Conservation (phyloP, 2,888 invertebrate genomes). For the Leucoma salicis region DNA sequence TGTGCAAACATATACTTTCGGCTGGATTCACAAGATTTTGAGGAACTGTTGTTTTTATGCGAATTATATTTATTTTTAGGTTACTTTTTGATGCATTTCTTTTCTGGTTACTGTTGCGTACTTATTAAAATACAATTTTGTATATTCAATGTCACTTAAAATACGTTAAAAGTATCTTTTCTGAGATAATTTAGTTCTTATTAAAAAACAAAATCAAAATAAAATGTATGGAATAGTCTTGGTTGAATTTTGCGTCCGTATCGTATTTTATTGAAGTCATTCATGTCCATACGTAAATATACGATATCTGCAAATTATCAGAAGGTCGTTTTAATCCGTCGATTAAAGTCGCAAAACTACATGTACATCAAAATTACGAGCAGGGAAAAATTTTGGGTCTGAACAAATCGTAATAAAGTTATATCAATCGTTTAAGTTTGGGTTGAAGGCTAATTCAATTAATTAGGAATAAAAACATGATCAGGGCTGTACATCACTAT, state of each 20-base stretch:
- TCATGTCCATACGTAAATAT: constrained; percentile 22
- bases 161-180: no score
- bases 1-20: constrained; percentile 64
- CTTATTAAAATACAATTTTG: no score
- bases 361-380: constrained; percentile 12
- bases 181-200: no score
- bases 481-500: constrained; percentile 4
- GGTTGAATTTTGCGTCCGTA: neutral
- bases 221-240: no score
- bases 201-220: no score
- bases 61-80: constrained; percentile 38
- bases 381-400: constrained; percentile 1
- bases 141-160: no score
- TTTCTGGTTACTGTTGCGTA: constrained; percentile 24
- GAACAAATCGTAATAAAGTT: constrained; percentile 15
- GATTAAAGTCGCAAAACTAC: constrained; percentile 10
- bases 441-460: constrained; percentile 47
- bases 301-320: constrained; percentile 38
- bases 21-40: constrained; percentile 49
- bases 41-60: constrained; percentile 45
- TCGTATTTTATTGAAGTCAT: constrained; percentile 9
- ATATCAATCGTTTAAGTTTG: constrained; percentile 24
- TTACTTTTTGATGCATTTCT: constrained; percentile 19
- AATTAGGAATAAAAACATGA: constrained; percentile 43
- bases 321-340: constrained; percentile 15